Base-by-base conservation (phyloP, 2,113 vertebrate genomes). In the Tenebrosternarchus preto region DNA sequence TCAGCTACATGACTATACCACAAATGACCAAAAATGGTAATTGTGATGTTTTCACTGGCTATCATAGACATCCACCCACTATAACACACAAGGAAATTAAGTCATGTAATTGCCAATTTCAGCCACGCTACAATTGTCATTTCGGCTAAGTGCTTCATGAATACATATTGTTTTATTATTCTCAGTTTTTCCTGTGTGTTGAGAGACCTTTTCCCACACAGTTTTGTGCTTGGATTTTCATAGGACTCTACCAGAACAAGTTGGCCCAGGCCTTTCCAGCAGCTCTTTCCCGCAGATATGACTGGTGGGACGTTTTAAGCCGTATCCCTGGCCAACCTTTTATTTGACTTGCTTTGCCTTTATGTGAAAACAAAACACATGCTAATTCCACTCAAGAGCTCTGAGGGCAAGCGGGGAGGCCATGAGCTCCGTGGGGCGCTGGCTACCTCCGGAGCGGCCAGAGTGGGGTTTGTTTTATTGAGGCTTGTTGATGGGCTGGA, bases 401-500 rank as follows among this genome's bases (percentile, higher is more conserved):
- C n/a, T 27, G 61, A 9, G n/a, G 19, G 11, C 31, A 36, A 76
- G 39, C 24, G 56, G 33, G 56, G 43, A 53, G 70, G 17, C 43
- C 0, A 46, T n/a, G 36, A 20, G 72, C 46, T 61, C 31, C 63
- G 67, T 24, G 43, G 72, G 56, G 53, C 46, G 27, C 11, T 82
- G 46, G 22, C 67, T 29, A 61, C 56, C 53, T 76, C n/a, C n/a
- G 50, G 71, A 73, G 63, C 71, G 71, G 12, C 66, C 53, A 25
- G 72, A 64, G 33, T 31, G 76, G 76, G 80, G 89, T 90, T 91
- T 92, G 90, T 91, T 91, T 92, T 90, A 90, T 90, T 89, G 89
- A 89, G 89, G 88, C 91, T 90, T 91, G 89, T 89, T 89, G 90
- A 88, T 91, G 88, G 91, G 88, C 90, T 90, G 89, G 85, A 87